Base-by-base conservation (phyloP, 1,140 invertebrate genomes). In the Tenebrio molitor region DNA sequence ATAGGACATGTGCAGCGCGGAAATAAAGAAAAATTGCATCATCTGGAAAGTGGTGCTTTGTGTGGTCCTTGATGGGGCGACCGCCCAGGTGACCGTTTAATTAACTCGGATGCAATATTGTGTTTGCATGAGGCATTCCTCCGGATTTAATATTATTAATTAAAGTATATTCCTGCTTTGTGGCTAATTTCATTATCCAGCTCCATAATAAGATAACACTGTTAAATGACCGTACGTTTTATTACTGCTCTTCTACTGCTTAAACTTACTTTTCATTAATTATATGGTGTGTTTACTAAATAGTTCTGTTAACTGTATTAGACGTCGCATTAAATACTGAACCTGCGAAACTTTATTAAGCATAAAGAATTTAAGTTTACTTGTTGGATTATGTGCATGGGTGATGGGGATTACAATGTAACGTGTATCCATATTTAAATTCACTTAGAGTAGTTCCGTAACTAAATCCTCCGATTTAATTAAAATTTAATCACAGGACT, bases 291-390 rank as follows among this genome's bases (percentile, higher is more conserved):
- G 50, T 58, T 58, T 58, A 58, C 50, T 34, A n/a, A n/a, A n/a
- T n/a, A 58, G 50, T 58, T 58, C 23, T 58, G 50, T 58, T 58
- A 58, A 58, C 50, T 58, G 50, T 29, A 58, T 58, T 58, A 58
- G 50, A 58, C 50, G 50, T 58, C 21, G 50, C 23, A 58, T 58
- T 58, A 58, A 53, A 53, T 53, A 53, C 19, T 53, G 19, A 4
- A 29, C 21, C 50, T 15, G 23, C n/a, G 19, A 14, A 53, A 58
- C 50, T 33, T 58, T 58, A 58, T 58, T 58, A 58, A 58, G 23
- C 29, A 29, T 58, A 58, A 58, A 58, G 50, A 58, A 58, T 58
- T 58, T 58, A 58, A 58, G 50, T 58, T 58, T 58, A 14, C 50
- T 58, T 58, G 21, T 25, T 58, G 50, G 23, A 29, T 58, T 58